These are phyloP conservation scores for Callorhinus ursinus DNA, from an alignment of 2,113 vertebrate species.

Conservation along the genomic window DNA sequence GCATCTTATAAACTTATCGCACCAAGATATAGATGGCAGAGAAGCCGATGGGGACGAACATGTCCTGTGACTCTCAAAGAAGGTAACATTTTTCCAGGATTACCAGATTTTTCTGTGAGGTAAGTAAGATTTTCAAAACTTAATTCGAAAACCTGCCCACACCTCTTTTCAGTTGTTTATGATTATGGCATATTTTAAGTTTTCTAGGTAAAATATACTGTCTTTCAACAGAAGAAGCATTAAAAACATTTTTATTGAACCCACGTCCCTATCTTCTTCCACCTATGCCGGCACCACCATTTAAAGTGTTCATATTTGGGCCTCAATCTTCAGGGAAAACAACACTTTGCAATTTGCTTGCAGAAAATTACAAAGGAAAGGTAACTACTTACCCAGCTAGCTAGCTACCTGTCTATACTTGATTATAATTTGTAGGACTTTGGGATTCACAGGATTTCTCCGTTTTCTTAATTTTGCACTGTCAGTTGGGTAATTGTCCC, in stretches of 20 bases:
- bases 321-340: conserved; percentile 90
- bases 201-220: conserved; percentile 96
- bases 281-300: conserved; percentile 93
- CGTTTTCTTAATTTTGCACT: conserved; percentile 23
- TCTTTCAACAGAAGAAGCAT: conserved; percentile 90
- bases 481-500: neutral
- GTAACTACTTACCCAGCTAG: conserved; percentile 73
- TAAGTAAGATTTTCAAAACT: conserved; percentile 76
- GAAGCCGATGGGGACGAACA: conserved; percentile 91
- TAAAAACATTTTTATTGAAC: conserved; percentile 89
- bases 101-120: conserved; percentile 90
- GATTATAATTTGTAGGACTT: conserved; percentile 10
- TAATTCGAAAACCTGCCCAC: neutral
- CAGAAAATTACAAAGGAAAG: conserved; percentile 88
- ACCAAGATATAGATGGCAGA: conserved; percentile 91
- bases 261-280: conserved; percentile 93
- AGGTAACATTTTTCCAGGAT: conserved; percentile 88
- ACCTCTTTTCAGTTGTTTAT: conserved; percentile 39
- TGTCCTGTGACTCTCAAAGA: conserved; percentile 95
- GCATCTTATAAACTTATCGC: conserved; percentile 84
- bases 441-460: neutral
- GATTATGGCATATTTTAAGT: conserved; percentile 83
- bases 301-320: conserved; percentile 92
- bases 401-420: neutral
- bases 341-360: conserved; percentile 89